Base-by-base conservation (phyloP, 2,797 vertebrate genomes). In the Crypturellus tataupa region DNA sequence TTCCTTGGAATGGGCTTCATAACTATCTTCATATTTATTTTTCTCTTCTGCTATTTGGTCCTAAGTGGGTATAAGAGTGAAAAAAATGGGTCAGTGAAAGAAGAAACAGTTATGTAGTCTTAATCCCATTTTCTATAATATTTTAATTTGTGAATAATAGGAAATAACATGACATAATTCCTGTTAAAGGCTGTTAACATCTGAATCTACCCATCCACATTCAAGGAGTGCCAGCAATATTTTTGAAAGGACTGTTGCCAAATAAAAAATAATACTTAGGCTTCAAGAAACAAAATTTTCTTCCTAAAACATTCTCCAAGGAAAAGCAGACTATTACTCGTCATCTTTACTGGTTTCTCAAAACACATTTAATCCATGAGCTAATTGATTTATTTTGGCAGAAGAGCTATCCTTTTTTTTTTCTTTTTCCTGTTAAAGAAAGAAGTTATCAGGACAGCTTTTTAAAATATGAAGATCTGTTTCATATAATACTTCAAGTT, bases 341-440 rank as follows among this genome's bases (percentile, higher is more conserved):
- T 37, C 3, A 0, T 80, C 44, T 85, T 79, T 88, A 81, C 0
- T 1, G 14, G 25, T 92, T 90, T 91, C 82, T 77, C 62, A 95
- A 87, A 76, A 90, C 67, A 84, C 62, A 37, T 84, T 79, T 84
- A 81, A 90, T 79, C 59, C 56, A 76, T 91, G 71, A 96, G 31
- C 29, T 92, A 94, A 92, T 64, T 47, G 65, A 85, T 89, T 94
- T 91, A 39, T 70, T 96, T 95, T 93, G 91, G 62, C 85, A 72
- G 63, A 46, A 44, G 9, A 59, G 5, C 6, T 76, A 18, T 53
- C 13, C 2, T 9, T 4, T 11, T 10, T 23, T 3, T 33, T 6
- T 19, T 23, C 6, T 47, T 60, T 55, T 11, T 11, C 5, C 14
- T 14, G 2, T 31, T 49, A 85, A 83, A 58, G 12, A 79, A 79